Evolutionary conservation across 2,113 vertebrate species (phyloP).

Genomic region (Oxygymnocypris stewartii): DNA sequence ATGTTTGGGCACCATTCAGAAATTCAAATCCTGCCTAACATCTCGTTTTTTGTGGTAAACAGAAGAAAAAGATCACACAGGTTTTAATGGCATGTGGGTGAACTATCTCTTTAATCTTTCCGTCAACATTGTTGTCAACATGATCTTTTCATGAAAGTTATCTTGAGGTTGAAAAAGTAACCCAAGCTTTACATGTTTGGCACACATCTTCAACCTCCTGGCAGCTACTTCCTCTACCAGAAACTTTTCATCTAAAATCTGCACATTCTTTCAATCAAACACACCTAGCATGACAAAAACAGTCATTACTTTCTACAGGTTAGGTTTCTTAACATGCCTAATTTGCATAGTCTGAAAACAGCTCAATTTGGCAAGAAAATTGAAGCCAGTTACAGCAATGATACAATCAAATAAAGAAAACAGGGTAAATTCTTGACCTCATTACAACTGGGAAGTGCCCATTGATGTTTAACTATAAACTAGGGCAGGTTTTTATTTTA

Average conservation of each 20-base stretch:
- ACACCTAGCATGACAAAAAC: neutral
- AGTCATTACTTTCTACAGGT: neutral
- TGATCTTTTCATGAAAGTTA: neutral
- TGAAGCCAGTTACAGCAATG: neutral
- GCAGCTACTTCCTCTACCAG: neutral
- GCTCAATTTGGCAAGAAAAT: neutral
- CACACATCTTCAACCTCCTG: neutral
- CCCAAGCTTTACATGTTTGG: neutral
- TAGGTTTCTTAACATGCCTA: neutral
- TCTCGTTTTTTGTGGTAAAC: neutral
- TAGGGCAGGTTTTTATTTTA: neutral
- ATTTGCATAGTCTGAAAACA: neutral
- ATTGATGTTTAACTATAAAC: neutral
- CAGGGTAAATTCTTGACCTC: conserved; percentile 10
- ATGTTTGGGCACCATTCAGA: neutral
- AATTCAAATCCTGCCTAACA: neutral
- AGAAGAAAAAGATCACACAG: neutral
- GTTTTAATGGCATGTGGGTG: neutral
- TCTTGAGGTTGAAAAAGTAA: neutral
- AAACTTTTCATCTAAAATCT: neutral
- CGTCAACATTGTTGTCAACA: neutral
- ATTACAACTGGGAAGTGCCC: neutral
- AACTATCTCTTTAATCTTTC: neutral
- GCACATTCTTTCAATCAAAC: neutral
- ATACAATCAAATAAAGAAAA: neutral